Percentiles rank a stretch among this genome's conserved stretches.
phyloP scores from a whole-genome alignment of 1,140 invertebrate species.

The Chelonus insularis region DNA sequence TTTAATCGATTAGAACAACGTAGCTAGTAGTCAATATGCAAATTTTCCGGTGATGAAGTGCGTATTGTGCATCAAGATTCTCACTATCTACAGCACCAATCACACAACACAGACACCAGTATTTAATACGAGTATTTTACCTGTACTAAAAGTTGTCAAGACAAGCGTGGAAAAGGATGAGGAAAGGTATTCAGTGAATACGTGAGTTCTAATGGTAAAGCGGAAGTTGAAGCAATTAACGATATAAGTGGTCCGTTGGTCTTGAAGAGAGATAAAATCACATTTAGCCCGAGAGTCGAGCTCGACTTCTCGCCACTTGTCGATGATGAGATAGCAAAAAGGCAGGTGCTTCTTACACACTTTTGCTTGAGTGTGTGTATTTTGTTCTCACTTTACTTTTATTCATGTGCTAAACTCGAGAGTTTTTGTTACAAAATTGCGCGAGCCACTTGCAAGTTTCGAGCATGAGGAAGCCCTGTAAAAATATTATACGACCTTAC shows the following conservation, averaged over 20 bases:
- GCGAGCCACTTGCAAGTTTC: background rate
- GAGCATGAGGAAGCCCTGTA: constrained; percentile 29
- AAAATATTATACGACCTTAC: constrained; percentile 36
- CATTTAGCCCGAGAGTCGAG: constrained; percentile 10
- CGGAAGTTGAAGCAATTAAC: constrained; percentile 62
- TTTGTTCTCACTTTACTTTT: constrained; percentile 33
- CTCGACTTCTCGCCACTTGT: constrained; percentile 22
- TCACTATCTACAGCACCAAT: too few relatives aligned
- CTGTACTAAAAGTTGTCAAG: background rate
- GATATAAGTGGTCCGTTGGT: constrained; percentile 61
- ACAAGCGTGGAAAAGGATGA: constrained; percentile 10
- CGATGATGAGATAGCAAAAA: constrained; percentile 46
- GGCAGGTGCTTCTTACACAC: constrained; percentile 51
- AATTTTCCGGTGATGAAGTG: background rate
- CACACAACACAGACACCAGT: too few relatives aligned
- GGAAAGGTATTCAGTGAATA: constrained; percentile 15
- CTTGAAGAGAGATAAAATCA: constrained; percentile 37
- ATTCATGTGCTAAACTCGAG: background rate
- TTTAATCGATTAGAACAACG: background rate
- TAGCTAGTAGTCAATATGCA: background rate
- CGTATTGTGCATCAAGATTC: background rate
- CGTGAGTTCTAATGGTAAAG: constrained; percentile 24
- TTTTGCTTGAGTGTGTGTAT: constrained; percentile 23
- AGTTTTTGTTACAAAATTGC: background rate
- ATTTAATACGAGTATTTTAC: too few relatives aligned